Base-by-base conservation (phyloP, 2,113 vertebrate species). In the Microcebus jonahi region DNA sequence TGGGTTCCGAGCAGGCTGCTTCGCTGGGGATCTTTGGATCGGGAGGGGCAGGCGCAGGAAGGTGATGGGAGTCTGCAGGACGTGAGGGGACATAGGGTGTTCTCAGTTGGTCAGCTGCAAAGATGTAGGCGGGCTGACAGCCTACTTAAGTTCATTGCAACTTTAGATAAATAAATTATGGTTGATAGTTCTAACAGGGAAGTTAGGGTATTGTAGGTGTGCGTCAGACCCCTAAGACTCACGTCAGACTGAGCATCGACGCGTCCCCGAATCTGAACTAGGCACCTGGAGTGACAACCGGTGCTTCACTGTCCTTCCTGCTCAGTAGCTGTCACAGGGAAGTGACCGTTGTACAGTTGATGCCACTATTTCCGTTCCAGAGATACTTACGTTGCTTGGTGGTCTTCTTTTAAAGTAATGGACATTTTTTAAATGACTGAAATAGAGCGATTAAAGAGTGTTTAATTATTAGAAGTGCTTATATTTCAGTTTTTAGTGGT, bases 161-260 rank as follows among this genome's bases (percentile, higher is more conserved):
- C 57, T 84, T 68, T 34, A 25, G 39, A 8, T 90, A 63, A 48
- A 8, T 90, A 63, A 48, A 18, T 73, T 67, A 21, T 31, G 53
- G 20, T 15, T 31, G 55, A 23, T 53, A 5, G 36, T 88, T 59
- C 5, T 23, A 45, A 53, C 55, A 76, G 79, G 39, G 29, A 53
- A 85, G 75, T 59, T 8, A 12, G 57, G 6, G 9, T 31, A 8
- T 2, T 84, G 89, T 4, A 36, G 3, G 27, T 34, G 5, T 1
- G 2, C 6, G 6, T n/a, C 0, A 2, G 21, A 3, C 23, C 42
- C 31, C 59, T 27, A 67, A 61, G 48, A 39, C 34, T 34, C 31
- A 31, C 1, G 4, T 61, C 53, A 7, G 45, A 45, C 10, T 18
- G 23, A 73, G 65, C 1, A 1, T 13, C 25, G 12, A 5, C 0